Evolutionary conservation across 2,888 invertebrate species (phyloP), one percentile per base, ranked within the genome.

Genomic region (Drosophila buzzatii): DNA sequence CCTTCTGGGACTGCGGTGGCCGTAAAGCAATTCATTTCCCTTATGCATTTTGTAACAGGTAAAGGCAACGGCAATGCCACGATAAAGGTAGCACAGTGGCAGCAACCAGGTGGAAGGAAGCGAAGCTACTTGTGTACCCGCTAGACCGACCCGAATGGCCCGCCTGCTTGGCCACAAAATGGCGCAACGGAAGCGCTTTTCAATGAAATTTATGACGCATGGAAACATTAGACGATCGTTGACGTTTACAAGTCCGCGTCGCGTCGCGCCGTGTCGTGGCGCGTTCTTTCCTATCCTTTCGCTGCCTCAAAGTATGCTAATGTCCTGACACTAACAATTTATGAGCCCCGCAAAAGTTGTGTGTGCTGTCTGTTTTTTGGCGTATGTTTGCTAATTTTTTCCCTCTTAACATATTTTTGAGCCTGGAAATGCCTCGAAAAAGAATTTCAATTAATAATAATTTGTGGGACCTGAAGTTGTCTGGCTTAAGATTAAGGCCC

Each of bases 381-480:
- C 73, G 69, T 67, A 51, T 68, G 63, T 55, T 66, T 64, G 73
- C 75, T 73, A 84, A 78, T 78, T 82, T 90, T 72, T 73, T 70
- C 23, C 35, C 14, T 33, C 55, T 74, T n/a, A n/a, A n/a, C n/a
- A 9, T 41, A 49, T 12, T 12, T 18, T 12, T 33, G 18, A 35
- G 18, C 35, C 35, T 51, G 14, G 35, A 65, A 58, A 61, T 57
- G 53, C 42, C 63, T 69, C 62, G 37, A 73, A 90, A 90, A 90
- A 90, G 89, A 90, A 90, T 92, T 91, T 90, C 91, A 92, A 92
- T 91, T 91, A 91, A 90, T 83, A 79, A 85, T 83, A 88, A 91
- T 92, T 91, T 91, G 92, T 91, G 89, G 62, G 62, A 33, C 65
- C 68, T 51, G 63, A 81, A 78, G 66, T 45, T 64, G 12, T n/a